A percentile compares a stretch with the other conserved stretches of the same genome.
These are phyloP conservation scores for Coboldia fuscipes DNA, from an alignment of 1,140 invertebrate genomes.

Conservation along the genomic window DNA sequence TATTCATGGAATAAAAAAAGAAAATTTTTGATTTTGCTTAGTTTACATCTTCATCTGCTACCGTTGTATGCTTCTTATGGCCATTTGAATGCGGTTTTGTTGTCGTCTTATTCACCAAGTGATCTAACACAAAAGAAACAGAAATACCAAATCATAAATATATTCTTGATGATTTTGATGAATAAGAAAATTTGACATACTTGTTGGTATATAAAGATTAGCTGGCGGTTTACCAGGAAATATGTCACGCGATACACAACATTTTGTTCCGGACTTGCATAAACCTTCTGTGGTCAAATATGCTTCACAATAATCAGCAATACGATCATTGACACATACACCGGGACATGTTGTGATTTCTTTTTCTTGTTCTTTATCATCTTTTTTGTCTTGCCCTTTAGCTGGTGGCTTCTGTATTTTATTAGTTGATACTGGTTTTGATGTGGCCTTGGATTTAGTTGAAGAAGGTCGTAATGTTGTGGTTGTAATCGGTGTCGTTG, in stretches of 20 bases:
- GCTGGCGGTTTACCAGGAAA: conserved; percentile 43
- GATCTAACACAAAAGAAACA: too few species aligned
- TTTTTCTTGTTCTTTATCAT: conserved; percentile 7
- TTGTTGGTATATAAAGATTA: conserved; percentile 43
- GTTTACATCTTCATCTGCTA: background rate
- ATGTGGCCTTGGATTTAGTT: conserved; percentile 8
- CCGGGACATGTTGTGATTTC: conserved; percentile 36
- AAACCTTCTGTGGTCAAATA: conserved; percentile 44
- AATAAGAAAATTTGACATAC: too few species aligned
- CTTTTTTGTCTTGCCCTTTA: conserved; percentile 4
- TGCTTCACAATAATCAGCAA: conserved; percentile 67
- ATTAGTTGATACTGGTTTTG: conserved; percentile 4
- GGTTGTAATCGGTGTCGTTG: conserved; percentile 17
- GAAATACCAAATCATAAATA: too few species aligned
- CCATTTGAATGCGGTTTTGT: too few species aligned
- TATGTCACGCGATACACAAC: conserved; percentile 51
- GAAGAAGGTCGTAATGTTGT: conserved; percentile 13
- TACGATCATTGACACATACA: conserved; percentile 57
- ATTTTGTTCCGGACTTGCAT: conserved; percentile 45
- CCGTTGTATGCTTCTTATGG: conserved; percentile 7
- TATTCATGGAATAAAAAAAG: too few species aligned
- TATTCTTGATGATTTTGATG: too few species aligned
- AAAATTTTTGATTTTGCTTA: too few species aligned
- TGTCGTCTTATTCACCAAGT: too few species aligned
- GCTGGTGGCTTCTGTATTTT: background rate